Base-by-base conservation (phyloP, 2,797 vertebrate genomes). In the Chromobotia macracanthus region DNA sequence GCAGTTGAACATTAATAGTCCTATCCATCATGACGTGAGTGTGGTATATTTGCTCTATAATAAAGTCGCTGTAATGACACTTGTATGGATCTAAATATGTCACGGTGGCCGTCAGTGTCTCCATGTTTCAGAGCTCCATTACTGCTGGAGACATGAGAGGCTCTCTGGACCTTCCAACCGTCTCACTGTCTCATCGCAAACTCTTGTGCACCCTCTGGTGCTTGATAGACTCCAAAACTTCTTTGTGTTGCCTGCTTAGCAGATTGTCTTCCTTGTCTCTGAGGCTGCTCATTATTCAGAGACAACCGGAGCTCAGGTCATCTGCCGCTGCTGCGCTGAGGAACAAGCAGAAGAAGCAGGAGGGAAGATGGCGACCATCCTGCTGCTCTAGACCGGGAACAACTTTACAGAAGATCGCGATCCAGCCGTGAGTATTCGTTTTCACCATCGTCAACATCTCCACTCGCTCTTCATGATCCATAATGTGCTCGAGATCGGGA, bases 241-340 rank as follows among this genome's bases (percentile, higher is more conserved):
- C 93, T 95, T 94, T 93, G 92, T 95, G 96, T 95, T 94, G 96
- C 95, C 95, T 94, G 96, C 95, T 95, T 95, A 95, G 95, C 95
- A 96, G 96, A 97, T 96, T 96, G 96, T 97, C 95, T 97, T 96
- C 95, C 95, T 95, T 96, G 94, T 94, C 90, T 91, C 90, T 94
- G 93, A 92, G 95, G 95, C 97, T 95, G 96, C 96, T 97, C 96
- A 97, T 98, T 97, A 97, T 97, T 97, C 96, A 97, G 95, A 97
- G 96, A 96, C 95, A 96, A 95, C 96, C 95, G 95, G 97, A 97
- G 97, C 96, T 97, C 96, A 97, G 96, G 96, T 98, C 97, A 98
- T 98, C 96, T 97, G 96, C 96, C 96, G 96, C 96, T 95, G 96
- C 95, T 87, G 86, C 83, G 44, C 65, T 69, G 77, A 65, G 75